Conservation (phyloP, 2,797 vertebrate species). For the Spinibarbus caldwelli region DNA sequence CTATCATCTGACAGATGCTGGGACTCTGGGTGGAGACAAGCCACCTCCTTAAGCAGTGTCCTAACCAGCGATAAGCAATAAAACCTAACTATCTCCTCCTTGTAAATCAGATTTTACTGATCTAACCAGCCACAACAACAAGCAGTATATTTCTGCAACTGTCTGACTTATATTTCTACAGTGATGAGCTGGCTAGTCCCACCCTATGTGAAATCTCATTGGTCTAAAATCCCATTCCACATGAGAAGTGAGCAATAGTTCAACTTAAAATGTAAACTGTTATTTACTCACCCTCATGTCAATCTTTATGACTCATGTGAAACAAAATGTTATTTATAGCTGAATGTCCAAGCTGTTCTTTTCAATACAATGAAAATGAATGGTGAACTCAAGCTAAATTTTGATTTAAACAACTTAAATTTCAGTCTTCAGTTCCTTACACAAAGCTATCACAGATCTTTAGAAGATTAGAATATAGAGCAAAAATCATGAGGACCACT, state of each 20-base stretch:
- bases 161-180: neutral
- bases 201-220: neutral
- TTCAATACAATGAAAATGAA: neutral
- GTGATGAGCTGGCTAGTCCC: neutral
- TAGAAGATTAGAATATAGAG: neutral
- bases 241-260: neutral
- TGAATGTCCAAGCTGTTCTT: neutral
- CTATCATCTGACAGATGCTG: conserved; percentile 58
- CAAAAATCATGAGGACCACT: neutral
- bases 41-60: conserved; percentile 29
- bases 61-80: neutral
- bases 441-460: neutral
- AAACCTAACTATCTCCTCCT: neutral
- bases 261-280: neutral
- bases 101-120: neutral
- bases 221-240: neutral
- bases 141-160: neutral
- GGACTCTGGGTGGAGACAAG: conserved; percentile 42
- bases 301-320: neutral
- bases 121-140: neutral
- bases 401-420: neutral
- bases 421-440: neutral
- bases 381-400: neutral
- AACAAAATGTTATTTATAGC: neutral
- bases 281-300: neutral